A percentile compares a stretch with the other conserved stretches of the same genome.
phyloP scores from a whole-genome alignment of 2,113 vertebrate genomes.

The Scalopus aquaticus region DNA sequence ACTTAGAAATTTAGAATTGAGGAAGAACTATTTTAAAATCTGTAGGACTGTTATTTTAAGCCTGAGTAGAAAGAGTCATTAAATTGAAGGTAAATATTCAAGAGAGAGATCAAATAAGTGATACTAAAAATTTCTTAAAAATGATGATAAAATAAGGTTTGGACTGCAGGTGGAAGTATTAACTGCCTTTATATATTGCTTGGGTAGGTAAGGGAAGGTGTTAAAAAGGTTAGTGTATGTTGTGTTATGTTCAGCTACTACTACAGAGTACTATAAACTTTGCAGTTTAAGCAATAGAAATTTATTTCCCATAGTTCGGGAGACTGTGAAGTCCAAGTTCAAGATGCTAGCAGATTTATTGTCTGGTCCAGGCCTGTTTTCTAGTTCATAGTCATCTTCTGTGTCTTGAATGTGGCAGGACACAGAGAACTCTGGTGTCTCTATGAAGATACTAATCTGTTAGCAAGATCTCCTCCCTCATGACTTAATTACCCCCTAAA shows the following conservation, averaged over 20 bases:
- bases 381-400: neutral
- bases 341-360: neutral
- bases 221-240: neutral
- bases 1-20: constrained; percentile 3
- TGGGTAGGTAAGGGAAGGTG: rapidly evolving
- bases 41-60: neutral
- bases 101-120: neutral
- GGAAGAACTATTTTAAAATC: neutral
- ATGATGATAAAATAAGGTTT: neutral
- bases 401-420: neutral
- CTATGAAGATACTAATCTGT: neutral
- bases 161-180: neutral
- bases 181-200: neutral
- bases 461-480: neutral
- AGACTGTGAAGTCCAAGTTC: neutral
- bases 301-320: neutral
- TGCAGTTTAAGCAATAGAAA: neutral
- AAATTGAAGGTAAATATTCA: neutral
- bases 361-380: neutral
- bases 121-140: neutral
- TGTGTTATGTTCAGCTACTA: neutral
- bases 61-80: neutral
- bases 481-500: neutral
- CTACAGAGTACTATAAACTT: neutral
- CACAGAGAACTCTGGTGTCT: neutral